Evolutionary conservation across 2,888 invertebrate species (phyloP).

Genomic region (Diaprepes abbreviatus): DNA sequence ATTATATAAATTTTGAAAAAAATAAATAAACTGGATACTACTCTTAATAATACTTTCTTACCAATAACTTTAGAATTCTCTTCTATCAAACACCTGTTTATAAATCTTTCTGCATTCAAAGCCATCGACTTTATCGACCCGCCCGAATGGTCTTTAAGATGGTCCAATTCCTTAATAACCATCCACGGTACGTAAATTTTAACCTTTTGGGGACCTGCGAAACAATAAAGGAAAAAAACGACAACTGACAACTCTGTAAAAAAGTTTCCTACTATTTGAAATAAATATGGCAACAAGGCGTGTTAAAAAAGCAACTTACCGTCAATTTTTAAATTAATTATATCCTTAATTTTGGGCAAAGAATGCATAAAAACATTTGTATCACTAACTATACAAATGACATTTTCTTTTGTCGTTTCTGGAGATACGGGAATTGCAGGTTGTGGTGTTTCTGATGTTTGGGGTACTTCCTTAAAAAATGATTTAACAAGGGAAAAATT

Average conservation of each 20-base stretch:
- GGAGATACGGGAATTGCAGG: background rate
- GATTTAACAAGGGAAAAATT: too few species aligned
- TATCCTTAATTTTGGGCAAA: conserved; percentile 63
- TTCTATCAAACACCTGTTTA: conserved; percentile 69
- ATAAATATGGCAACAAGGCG: too few species aligned
- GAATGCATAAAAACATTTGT: conserved; percentile 70
- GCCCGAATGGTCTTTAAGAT: conserved; percentile 67
- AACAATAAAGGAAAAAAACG: too few species aligned
- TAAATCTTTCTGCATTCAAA: conserved; percentile 69
- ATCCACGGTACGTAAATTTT: conserved; percentile 73
- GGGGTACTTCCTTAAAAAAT: conserved; percentile 1
- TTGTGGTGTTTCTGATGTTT: background rate
- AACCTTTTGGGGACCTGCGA: conserved; percentile 60
- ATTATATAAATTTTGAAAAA: too few species aligned
- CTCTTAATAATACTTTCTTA: too few species aligned
- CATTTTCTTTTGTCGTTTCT: conserved; percentile 42
- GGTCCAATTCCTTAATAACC: conserved; percentile 73
- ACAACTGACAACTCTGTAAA: too few species aligned
- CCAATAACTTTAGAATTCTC: conserved; percentile 58
- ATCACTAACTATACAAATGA: conserved; percentile 67
- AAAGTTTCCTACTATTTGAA: too few species aligned
- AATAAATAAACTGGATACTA: too few species aligned
- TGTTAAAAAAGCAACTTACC: conserved; percentile 43
- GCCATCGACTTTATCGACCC: conserved; percentile 53
- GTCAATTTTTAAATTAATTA: conserved; percentile 55